Conservation (phyloP, 2,888 invertebrate species). For the Mechanitis mazaeus region DNA sequence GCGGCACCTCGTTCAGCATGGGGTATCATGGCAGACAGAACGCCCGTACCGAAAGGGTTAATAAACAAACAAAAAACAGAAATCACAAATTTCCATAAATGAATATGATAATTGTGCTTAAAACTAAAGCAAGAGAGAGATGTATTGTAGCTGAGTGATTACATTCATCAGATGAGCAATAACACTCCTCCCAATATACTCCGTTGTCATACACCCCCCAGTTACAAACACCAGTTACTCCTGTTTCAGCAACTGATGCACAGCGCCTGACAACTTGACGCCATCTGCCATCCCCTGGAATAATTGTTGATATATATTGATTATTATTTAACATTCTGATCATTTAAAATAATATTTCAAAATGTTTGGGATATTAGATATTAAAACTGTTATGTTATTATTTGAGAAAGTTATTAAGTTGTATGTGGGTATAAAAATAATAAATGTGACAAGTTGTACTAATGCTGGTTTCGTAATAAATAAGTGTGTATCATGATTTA, state of each 20-base stretch:
- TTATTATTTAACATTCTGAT: no score
- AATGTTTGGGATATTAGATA: no score
- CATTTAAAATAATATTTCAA: no score
- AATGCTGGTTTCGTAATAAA: no score
- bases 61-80: background rate
- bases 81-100: conserved; percentile 9
- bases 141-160: conserved; percentile 69
- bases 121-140: conserved; percentile 41
- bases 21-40: no score
- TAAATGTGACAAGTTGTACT: no score
- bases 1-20: no score
- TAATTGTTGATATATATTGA: background rate
- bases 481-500: no score
- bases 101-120: conserved; percentile 29
- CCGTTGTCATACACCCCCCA: conserved; percentile 97
- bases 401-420: no score
- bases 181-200: conserved; percentile 97
- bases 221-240: conserved; percentile 96
- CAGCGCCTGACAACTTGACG: conserved; percentile 92
- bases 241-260: conserved; percentile 92
- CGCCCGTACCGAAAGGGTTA: no score
- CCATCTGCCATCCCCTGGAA: conserved; percentile 95
- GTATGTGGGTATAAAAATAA: no score
- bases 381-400: no score
- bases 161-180: conserved; percentile 94